phyloP scores from a whole-genome alignment of 2,888 invertebrate species.

The Rambutsinella grinnellia region DNA sequence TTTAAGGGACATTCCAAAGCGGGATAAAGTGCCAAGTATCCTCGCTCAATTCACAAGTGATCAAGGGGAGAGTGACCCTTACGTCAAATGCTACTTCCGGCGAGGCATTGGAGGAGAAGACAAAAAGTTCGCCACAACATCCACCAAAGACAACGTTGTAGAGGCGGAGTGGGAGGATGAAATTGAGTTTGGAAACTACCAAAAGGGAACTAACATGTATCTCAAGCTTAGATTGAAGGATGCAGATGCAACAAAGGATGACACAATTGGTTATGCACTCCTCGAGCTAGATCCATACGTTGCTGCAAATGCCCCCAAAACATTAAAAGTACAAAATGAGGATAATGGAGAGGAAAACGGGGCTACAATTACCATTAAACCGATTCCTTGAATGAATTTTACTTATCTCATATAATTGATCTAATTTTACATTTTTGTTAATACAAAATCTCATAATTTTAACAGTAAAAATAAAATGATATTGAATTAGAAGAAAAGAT shows the following conservation, averaged over 20 bases:
- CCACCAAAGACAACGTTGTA: conserved; percentile 61
- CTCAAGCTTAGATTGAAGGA: conserved; percentile 60
- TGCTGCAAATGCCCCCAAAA: conserved; percentile 36
- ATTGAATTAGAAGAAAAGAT: no score
- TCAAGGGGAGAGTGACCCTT: conserved; percentile 62
- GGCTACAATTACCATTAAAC: conserved; percentile 51
- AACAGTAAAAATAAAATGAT: no score
- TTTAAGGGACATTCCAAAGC: conserved; percentile 57
- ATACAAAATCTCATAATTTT: no score
- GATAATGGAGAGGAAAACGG: conserved; percentile 46
- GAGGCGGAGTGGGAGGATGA: conserved; percentile 63
- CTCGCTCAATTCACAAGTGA: conserved; percentile 51
- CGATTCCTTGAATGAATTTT: conserved; percentile 10
- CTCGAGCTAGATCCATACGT: conserved; percentile 55
- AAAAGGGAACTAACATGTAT: conserved; percentile 62
- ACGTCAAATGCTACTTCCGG: conserved; percentile 62
- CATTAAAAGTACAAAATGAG: conserved; percentile 34
- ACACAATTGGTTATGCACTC: conserved; percentile 55
- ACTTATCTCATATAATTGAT: no score
- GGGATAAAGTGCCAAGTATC: conserved; percentile 53
- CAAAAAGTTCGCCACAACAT: conserved; percentile 59
- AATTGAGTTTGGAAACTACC: conserved; percentile 64
- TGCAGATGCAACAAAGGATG: conserved; percentile 58
- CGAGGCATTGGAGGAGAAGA: conserved; percentile 60
- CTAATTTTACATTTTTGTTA: no score